These are phyloP conservation scores for Atta texana DNA, from an alignment of 1,140 invertebrate genomes.

Conservation along the genomic window DNA sequence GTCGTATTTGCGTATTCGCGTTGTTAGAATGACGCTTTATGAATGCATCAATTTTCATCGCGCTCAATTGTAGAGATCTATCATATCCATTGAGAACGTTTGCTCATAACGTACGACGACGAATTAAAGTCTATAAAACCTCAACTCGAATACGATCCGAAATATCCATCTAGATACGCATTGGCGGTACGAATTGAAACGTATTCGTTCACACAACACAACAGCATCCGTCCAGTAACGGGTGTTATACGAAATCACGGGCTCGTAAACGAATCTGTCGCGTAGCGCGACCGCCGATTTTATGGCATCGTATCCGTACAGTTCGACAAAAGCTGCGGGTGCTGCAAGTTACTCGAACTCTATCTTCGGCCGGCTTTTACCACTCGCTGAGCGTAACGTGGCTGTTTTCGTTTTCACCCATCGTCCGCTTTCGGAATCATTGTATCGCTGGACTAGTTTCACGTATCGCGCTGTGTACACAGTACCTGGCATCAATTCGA, in stretches of 20 bases:
- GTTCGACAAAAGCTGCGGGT: constrained; percentile 61
- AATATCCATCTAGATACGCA: constrained; percentile 13
- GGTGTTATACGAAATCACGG: constrained; percentile 30
- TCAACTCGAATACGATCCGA: not conserved
- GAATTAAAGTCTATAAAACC: constrained; percentile 56
- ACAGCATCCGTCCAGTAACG: not conserved
- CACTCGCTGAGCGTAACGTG: constrained; percentile 6
- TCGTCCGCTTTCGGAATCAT: constrained; percentile 49
- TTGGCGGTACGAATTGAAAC: constrained; percentile 21
- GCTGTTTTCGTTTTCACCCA: constrained; percentile 15
- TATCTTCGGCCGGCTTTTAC: constrained; percentile 31
- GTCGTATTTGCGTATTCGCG: not conserved
- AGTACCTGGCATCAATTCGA: not conserved
- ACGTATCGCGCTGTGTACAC: not conserved
- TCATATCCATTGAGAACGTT: constrained; percentile 26
- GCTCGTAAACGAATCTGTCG: constrained; percentile 76
- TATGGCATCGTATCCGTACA: constrained; percentile 64
- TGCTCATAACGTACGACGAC: not conserved
- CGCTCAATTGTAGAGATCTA: not conserved
- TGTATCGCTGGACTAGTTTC: not conserved
- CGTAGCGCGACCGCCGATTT: constrained; percentile 63
- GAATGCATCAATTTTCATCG: constrained; percentile 33
- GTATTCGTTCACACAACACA: not conserved
- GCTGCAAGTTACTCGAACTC: constrained; percentile 52
- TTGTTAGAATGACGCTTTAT: not conserved